Percentiles rank a stretch among this genome's conserved stretches.
Conservation (phyloP, 37 sponge, comb jelly and placozoan genomes). For the Axinella damicornis region DNA sequence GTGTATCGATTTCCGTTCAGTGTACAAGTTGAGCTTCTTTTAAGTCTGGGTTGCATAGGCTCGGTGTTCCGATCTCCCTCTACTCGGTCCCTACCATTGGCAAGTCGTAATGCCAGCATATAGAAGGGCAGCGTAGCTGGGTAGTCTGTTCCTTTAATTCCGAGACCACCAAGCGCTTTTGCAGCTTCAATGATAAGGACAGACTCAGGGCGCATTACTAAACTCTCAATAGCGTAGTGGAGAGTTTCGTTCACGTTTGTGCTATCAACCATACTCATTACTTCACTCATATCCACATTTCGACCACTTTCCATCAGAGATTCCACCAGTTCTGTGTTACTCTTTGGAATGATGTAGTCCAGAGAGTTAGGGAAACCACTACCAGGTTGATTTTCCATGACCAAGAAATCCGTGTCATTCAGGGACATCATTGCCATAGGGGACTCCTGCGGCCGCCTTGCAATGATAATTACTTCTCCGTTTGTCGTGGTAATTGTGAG, state of each 20-base stretch:
- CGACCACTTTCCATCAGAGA: neutral
- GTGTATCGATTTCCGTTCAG: too few species aligned
- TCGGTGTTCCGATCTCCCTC: too few species aligned
- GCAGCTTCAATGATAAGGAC: conserved; percentile 11
- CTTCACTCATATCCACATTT: neutral
- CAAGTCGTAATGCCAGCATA: conserved; percentile 2
- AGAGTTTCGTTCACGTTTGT: conserved; percentile 1
- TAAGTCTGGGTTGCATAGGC: too few species aligned
- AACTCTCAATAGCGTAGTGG: neutral
- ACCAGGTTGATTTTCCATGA: conserved; percentile 2
- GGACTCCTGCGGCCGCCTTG: neutral
- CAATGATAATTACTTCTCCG: neutral
- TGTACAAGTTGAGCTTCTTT: too few species aligned
- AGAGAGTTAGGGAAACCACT: neutral
- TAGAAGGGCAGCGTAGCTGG: neutral
- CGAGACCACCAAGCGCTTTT: neutral
- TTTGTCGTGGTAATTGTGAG: neutral
- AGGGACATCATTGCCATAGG: conserved; percentile 12
- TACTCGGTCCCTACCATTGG: neutral
- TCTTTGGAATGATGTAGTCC: neutral
- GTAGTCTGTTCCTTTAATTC: neutral
- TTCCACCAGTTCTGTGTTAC: neutral
- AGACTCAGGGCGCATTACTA: neutral
- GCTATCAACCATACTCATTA: neutral
- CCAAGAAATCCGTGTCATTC: neutral